phyloP scores from a whole-genome alignment of 2,888 invertebrate species.

The Vandiemenella viatica region DNA sequence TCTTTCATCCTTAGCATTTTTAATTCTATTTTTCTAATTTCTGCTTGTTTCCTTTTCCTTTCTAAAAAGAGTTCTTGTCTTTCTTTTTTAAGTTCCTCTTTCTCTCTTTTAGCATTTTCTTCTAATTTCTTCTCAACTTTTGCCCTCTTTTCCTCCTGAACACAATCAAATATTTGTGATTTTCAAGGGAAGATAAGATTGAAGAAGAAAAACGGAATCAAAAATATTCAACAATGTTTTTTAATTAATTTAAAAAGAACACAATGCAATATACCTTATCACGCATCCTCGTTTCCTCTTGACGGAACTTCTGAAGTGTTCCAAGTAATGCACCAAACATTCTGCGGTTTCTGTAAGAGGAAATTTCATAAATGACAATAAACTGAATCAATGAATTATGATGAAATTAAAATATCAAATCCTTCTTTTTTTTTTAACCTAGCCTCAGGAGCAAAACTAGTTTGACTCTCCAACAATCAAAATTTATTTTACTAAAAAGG shows the following conservation, averaged over 20 bases:
- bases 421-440: too few species aligned
- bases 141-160: slow-evolving; percentile 63
- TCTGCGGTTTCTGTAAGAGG: slow-evolving; percentile 68
- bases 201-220: not conserved
- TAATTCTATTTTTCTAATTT: slow-evolving; percentile 74
- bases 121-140: slow-evolving; percentile 89
- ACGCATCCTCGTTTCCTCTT: slow-evolving; percentile 80
- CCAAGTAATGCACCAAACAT: slow-evolving; percentile 94
- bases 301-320: slow-evolving; percentile 87
- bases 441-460: too few species aligned
- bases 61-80: slow-evolving; percentile 71
- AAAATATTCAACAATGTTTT: not conserved
- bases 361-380: not conserved
- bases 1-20: slow-evolving; percentile 80
- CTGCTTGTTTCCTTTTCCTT: slow-evolving; percentile 72
- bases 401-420: too few species aligned
- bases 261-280: slow-evolving; percentile 42
- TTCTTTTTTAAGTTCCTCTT: slow-evolving; percentile 69
- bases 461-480: too few species aligned
- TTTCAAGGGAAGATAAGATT: not conserved
- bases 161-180: too few species aligned
- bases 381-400: too few species aligned
- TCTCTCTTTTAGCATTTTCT: slow-evolving; percentile 74
- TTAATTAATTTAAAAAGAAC: slow-evolving; percentile 1
- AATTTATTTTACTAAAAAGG: too few species aligned